Evolutionary conservation across 2,113 vertebrate species (phyloP).

Genomic region (Scartelaos histophorus): DNA sequence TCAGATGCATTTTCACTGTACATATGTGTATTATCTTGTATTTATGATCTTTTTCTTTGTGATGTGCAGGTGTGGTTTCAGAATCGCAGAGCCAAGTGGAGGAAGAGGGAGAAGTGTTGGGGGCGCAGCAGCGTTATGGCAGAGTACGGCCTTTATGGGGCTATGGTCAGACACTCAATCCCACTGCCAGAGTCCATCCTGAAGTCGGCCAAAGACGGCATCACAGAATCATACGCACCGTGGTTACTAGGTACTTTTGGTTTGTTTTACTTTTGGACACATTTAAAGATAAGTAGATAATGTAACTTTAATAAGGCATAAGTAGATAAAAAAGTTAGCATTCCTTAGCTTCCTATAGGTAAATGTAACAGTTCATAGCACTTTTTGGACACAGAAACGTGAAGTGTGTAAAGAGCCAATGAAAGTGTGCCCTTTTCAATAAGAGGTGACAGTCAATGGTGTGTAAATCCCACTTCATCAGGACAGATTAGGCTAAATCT

Average conservation of each 20-base stretch:
- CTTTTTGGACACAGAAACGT: neutral
- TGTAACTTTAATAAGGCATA: neutral
- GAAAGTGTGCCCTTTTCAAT: conserved; percentile 52
- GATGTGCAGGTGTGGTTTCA: conserved; percentile 94
- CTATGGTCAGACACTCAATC: conserved; percentile 98
- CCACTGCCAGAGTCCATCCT: conserved; percentile 97
- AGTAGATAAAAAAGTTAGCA: neutral
- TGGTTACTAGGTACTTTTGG: conserved; percentile 90
- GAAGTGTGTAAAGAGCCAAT: conserved; percentile 41
- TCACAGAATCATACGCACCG: conserved; percentile 96
- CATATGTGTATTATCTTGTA: neutral
- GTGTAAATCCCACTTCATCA: conserved; percentile 73
- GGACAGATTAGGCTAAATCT: conserved; percentile 59
- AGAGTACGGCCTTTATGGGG: conserved; percentile 93
- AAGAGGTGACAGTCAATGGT: conserved; percentile 46
- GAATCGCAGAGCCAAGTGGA: conserved; percentile 97
- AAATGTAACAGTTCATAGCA: neutral
- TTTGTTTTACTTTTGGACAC: neutral
- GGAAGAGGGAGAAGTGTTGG: conserved; percentile 98
- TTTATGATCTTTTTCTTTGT: neutral
- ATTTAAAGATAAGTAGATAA: neutral
- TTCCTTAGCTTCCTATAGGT: neutral
- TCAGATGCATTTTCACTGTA: neutral
- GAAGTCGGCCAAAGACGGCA: conserved; percentile 96
- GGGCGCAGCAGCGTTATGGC: conserved; percentile 98